Percentiles rank a stretch among this genome's conserved stretches.
phyloP scores from a whole-genome alignment of 2,888 invertebrate genomes.

The Heliconius charithonia region DNA sequence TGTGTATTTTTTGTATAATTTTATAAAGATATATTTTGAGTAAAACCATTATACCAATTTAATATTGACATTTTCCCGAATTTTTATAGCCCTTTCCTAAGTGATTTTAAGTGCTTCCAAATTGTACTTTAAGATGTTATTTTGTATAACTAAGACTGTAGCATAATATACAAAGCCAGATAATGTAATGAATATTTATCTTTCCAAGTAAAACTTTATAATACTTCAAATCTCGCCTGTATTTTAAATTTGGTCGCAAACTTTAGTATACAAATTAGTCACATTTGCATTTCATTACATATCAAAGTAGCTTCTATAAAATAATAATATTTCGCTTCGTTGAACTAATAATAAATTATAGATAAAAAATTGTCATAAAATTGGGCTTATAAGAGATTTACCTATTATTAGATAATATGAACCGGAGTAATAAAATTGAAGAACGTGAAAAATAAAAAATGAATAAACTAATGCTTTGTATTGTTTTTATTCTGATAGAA shows the following conservation, averaged over 20 bases:
- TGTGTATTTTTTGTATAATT: no score
- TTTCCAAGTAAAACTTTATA: slow-evolving; percentile 17
- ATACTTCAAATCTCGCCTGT: slow-evolving; percentile 15
- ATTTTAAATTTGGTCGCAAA: slow-evolving; percentile 9
- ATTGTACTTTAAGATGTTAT: not conserved
- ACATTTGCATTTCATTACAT: slow-evolving; percentile 18
- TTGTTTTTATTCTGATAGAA: no score
- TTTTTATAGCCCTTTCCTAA: not conserved
- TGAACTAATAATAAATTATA: not conserved
- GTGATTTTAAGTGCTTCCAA: not conserved
- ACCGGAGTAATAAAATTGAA: not conserved
- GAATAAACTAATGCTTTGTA: no score
- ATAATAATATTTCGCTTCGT: slow-evolving; percentile 2
- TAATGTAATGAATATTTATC: slow-evolving; percentile 9
- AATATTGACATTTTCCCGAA: not conserved
- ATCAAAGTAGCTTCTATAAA: not conserved
- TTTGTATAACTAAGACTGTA: not conserved
- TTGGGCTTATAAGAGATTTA: not conserved
- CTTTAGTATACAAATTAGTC: slow-evolving; percentile 22
- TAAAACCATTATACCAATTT: not conserved
- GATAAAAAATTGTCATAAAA: not conserved
- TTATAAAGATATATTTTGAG: not conserved
- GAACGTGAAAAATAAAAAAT: not conserved
- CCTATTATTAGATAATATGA: not conserved
- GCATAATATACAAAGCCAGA: not conserved